Evolutionary conservation across 2,888 invertebrate species (phyloP).

Genomic region (Notodromas monacha): DNA sequence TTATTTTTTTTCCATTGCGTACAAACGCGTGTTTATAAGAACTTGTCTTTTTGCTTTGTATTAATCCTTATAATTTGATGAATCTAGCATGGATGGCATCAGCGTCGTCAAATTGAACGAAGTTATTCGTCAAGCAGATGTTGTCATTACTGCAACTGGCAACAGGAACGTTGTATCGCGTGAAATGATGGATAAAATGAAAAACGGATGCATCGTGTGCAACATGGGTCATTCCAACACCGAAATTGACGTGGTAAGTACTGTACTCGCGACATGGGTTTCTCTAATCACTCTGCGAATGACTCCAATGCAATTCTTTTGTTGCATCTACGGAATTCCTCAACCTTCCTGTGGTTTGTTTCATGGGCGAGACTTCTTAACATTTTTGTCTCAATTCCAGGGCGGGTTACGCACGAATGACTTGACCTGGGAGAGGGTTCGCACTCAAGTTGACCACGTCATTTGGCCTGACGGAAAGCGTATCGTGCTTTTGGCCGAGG

Average conservation of each 20-base stretch:
- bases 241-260: constrained; percentile 56
- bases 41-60: too few species aligned
- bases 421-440: constrained; percentile 79
- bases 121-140: constrained; percentile 63
- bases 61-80: too few species aligned
- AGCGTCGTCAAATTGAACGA: constrained; percentile 76
- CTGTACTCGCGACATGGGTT: constrained; percentile 6
- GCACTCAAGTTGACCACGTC: constrained; percentile 90
- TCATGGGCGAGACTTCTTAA: neutral
- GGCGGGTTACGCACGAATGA: constrained; percentile 71
- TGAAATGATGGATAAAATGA: constrained; percentile 86
- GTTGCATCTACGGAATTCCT: constrained; percentile 2
- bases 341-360: neutral
- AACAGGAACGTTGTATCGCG: constrained; percentile 84
- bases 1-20: too few species aligned
- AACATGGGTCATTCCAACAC: constrained; percentile 95
- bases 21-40: too few species aligned
- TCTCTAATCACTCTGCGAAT: neutral
- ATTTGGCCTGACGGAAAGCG: constrained; percentile 92
- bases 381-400: constrained; percentile 18
- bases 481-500: constrained; percentile 70
- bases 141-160: constrained; percentile 86
- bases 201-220: constrained; percentile 72
- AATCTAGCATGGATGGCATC: constrained; percentile 65
- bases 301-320: constrained; percentile 9